Evolutionary conservation across 1,140 invertebrate genomes (phyloP).

Genomic region (Meloidogyne floridensis): DNA sequence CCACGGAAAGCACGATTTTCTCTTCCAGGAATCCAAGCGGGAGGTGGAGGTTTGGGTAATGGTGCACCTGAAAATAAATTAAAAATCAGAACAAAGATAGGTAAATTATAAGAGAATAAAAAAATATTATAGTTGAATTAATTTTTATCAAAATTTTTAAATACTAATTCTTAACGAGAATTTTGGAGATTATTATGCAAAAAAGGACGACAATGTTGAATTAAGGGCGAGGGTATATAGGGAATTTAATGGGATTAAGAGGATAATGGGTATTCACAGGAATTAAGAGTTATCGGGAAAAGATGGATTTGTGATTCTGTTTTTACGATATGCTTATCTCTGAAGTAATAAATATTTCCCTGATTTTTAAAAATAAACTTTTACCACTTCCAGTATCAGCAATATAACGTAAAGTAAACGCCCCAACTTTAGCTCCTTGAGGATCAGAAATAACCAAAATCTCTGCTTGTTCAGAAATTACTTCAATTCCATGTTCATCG

Average conservation of each 20-base stretch:
- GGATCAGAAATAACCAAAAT: conserved; percentile 50
- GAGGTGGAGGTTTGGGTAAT: conserved; percentile 60
- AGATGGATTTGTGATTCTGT: too few relatives aligned
- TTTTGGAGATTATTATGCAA: too few relatives aligned
- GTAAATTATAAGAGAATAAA: neutral
- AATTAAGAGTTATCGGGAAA: too few relatives aligned
- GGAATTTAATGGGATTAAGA: too few relatives aligned
- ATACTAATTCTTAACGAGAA: too few relatives aligned
- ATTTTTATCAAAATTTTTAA: neutral
- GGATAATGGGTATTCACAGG: too few relatives aligned
- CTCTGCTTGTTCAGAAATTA: conserved; percentile 60
- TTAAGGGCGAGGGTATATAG: too few relatives aligned
- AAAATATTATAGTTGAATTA: neutral
- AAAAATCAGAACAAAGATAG: neutral
- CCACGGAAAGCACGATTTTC: conserved; percentile 63
- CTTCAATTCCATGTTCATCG: conserved; percentile 59
- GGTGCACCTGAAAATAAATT: conserved; percentile 54
- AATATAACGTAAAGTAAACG: conserved; percentile 59
- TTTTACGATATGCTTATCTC: too few relatives aligned
- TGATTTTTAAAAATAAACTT: neutral
- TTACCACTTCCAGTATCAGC: conserved; percentile 32
- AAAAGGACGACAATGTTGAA: too few relatives aligned
- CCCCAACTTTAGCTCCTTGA: conserved; percentile 35
- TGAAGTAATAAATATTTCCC: too few relatives aligned
- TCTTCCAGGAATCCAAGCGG: conserved; percentile 62